Conservation (phyloP, 1,140 invertebrate genomes). For the Pomacea maculata region DNA sequence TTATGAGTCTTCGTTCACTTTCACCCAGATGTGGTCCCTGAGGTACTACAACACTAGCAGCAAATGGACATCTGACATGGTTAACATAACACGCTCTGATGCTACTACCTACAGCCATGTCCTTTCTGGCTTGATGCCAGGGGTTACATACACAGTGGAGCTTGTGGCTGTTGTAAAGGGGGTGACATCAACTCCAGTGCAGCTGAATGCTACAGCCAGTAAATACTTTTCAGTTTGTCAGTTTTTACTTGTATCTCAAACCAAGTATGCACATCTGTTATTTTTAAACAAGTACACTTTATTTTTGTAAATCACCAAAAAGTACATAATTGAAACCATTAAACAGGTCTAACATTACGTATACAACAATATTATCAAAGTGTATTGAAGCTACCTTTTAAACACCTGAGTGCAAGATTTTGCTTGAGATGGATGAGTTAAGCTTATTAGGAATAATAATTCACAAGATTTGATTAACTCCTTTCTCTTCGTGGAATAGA, state of each 20-base stretch:
- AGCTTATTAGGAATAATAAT: too few species aligned
- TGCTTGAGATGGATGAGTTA: too few species aligned
- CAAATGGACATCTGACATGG: background rate
- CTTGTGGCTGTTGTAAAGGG: constrained; percentile 30
- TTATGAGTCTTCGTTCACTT: constrained; percentile 27
- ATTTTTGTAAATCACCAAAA: background rate
- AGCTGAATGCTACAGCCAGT: constrained; percentile 39
- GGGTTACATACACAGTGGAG: constrained; percentile 35
- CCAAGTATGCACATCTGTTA: background rate
- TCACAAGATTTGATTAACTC: too few species aligned
- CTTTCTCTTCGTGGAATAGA: too few species aligned
- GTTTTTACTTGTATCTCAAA: background rate
- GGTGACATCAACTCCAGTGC: constrained; percentile 20
- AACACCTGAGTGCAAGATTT: too few species aligned
- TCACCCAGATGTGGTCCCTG: constrained; percentile 29
- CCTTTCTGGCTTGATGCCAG: constrained; percentile 31
- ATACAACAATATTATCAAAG: too few species aligned
- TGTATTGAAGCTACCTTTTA: too few species aligned
- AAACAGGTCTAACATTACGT: too few species aligned
- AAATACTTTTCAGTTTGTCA: constrained; percentile 18
- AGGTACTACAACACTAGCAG: constrained; percentile 15
- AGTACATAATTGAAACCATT: too few species aligned
- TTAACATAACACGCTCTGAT: background rate
- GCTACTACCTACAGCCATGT: background rate
- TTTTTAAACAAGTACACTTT: background rate